Base-by-base conservation (phyloP, 53 echinoderm and acorn worm species). In the Crossaster papposus region DNA sequence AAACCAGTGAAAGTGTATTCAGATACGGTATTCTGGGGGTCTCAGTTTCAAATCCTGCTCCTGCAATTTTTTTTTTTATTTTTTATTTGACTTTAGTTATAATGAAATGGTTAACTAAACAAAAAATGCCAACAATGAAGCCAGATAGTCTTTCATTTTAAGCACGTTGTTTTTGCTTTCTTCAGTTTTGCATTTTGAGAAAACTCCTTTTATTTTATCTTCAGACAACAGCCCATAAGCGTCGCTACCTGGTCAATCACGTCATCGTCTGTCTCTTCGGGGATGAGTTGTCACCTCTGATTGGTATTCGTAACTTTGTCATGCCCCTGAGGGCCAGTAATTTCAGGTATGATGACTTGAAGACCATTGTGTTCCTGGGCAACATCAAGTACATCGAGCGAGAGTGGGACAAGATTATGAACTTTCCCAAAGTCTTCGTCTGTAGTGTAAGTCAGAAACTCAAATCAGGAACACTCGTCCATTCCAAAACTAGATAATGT, bases 321-420 rank as follows among this genome's bases (percentile, higher is more conserved):
- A 97, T 97, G 97, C 97, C 97, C 4, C 94, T 97, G 26, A 78
- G 97, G 31, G 97, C 97, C 30, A 97, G 97, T 78, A 97, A 95
- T 85, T 95, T 97, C 90, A 94, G 92, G 72, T 91, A 87, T 31
- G 92, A 97, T 28, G 97, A 95, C 75, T 92, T 97, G 23, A 95
- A 94, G 90, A 94, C 92, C 36, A 97, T 97, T 58, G 93, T 97
- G 51, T 81, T 97, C 33, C 84, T 97, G 5, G 95, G 97, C 30
- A 91, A 83, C 29, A 26, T 93, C 55, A 92, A 94, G 28, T 97
- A 95, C 93, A 92, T 97, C 89, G 91, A 79, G 84, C 70, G 94
- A 34, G 97, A 97, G 83, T 97, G 97, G 97, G 97, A 97, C 31
- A 92, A 94, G 12, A 74, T 97, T 33, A 95, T 94, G 84, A 97